phyloP scores from a whole-genome alignment of 2,888 invertebrate species.

The Hartigia nigra region DNA sequence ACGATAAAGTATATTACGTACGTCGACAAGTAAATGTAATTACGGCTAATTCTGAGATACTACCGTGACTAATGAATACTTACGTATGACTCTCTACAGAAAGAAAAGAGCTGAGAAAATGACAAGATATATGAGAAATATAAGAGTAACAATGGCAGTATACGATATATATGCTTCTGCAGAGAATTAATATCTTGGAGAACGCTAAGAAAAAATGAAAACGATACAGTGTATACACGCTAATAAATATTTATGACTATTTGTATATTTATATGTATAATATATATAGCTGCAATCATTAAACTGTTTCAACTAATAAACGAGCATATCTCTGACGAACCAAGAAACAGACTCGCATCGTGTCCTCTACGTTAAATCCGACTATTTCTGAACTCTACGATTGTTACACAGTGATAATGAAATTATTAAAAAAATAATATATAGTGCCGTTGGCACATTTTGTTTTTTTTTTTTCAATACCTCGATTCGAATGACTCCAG shows the following conservation, averaged over 20 bases:
- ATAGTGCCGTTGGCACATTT: constrained; percentile 11
- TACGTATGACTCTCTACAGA: constrained; percentile 21
- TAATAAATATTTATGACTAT: constrained; percentile 22
- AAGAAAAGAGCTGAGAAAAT: constrained; percentile 16
- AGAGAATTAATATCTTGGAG: not conserved
- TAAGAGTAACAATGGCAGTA: constrained; percentile 12
- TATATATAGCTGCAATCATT: constrained; percentile 12
- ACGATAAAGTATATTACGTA: constrained; percentile 57
- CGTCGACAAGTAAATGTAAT: constrained; percentile 32
- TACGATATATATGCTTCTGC: not conserved
- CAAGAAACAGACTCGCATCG: not conserved
- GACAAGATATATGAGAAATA: constrained; percentile 15
- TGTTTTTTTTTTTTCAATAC: constrained; percentile 31
- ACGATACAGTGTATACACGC: constrained; percentile 25
- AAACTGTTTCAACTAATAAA: not conserved
- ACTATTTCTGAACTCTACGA: not conserved
- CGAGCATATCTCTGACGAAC: not conserved
- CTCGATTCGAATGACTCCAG: constrained; percentile 47
- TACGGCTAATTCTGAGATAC: not conserved
- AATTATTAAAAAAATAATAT: not conserved
- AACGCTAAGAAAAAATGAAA: not conserved
- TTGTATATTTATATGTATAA: constrained; percentile 11
- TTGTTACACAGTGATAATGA: not conserved
- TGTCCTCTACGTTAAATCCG: not conserved
- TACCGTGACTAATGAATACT: constrained; percentile 4